These are phyloP conservation scores for Thalassaphorura encarpata DNA, from an alignment of 1,140 invertebrate species.

Conservation along the genomic window DNA sequence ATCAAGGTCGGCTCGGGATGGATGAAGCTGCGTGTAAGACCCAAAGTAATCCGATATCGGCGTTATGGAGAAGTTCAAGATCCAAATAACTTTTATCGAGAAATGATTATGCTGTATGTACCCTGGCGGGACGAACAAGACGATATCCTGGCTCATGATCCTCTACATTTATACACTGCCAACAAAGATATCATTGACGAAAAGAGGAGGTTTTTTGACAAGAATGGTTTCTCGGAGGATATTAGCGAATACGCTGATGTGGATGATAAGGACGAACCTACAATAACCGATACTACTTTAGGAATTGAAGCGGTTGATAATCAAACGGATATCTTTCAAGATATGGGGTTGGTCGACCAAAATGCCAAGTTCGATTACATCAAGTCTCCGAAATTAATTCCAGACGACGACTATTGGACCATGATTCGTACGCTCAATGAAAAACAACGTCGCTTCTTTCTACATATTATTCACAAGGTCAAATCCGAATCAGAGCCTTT, in stretches of 20 bases:
- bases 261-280: background rate
- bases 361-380: background rate
- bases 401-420: background rate
- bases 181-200: too few species aligned
- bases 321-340: background rate
- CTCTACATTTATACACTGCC: too few species aligned
- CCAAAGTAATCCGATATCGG: background rate
- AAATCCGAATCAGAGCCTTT: background rate
- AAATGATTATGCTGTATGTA: background rate
- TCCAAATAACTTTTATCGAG: background rate
- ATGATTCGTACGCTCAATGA: constrained; percentile 5
- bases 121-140: background rate
- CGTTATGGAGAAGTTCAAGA: background rate
- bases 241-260: too few species aligned
- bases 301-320: background rate
- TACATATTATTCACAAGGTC: background rate
- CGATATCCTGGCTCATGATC: background rate
- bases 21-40: too few species aligned
- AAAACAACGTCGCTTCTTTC: background rate
- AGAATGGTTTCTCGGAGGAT: too few species aligned
- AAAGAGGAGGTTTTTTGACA: too few species aligned
- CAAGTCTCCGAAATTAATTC: background rate
- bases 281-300: background rate
- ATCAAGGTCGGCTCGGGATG: too few species aligned
- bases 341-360: background rate